Percentiles rank a stretch among this genome's conserved stretches.
Evolutionary conservation across 2,113 vertebrate genomes (phyloP).

Genomic region (Ursus arctos): DNA sequence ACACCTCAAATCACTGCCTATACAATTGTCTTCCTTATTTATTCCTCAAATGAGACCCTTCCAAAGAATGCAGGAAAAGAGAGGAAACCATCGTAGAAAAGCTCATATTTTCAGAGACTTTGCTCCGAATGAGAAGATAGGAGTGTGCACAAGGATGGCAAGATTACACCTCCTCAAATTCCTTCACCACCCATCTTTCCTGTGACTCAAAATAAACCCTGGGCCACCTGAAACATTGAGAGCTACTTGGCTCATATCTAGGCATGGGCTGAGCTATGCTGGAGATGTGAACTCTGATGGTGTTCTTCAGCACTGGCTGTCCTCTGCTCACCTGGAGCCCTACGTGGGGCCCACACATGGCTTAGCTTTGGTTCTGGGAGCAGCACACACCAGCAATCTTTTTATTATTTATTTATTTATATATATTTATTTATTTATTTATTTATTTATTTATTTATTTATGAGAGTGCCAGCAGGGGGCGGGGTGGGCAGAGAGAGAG

Average conservation of each 20-base stretch:
- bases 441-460: background rate
- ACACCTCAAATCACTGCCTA: no score
- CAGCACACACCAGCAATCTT: background rate
- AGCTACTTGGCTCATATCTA: background rate
- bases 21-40: no score
- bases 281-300: background rate
- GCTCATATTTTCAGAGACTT: fast-evolving
- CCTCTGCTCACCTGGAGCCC: background rate
- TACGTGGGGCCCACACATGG: fast-evolving
- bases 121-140: fast-evolving
- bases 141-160: fast-evolving
- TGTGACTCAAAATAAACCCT: background rate
- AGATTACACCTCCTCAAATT: background rate
- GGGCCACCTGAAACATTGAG: background rate
- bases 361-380: background rate
- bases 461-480: background rate
- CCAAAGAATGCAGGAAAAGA: background rate
- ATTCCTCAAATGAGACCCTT: no score
- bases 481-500: background rate
- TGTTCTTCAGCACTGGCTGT: fast-evolving
- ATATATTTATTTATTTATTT: background rate
- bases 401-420: background rate
- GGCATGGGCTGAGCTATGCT: fast-evolving
- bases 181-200: background rate
- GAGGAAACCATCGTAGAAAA: background rate